Evolutionary conservation across 2,888 invertebrate genomes (phyloP), one percentile per base, ranked within the genome.

Genomic region (Shargacucullia verbasci): DNA sequence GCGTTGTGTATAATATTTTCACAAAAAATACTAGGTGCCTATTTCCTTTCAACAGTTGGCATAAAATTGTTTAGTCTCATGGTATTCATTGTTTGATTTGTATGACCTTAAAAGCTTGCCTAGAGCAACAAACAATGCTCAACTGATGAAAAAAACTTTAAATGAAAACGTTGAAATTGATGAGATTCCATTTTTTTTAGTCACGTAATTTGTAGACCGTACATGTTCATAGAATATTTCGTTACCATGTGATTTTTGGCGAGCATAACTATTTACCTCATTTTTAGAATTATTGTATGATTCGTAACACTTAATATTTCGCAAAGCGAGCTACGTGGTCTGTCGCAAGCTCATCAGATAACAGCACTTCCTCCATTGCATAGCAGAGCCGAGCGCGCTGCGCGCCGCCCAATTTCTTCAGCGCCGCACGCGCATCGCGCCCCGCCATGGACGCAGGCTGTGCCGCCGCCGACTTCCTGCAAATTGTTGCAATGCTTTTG

Each of bases 291-390:
- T 46, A 67, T 57, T 48, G 25, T 53, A 57, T 20, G 44, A 63
- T 57, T 70, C 49, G 62, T 57, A 75, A 75, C 65, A 62, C 39
- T 55, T 56, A 48, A 45, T 35, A 57, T 73, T 75, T 73, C 74
- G 60, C 63, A 73, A 74, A 75, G 47, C 54, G 40, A 62, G 52
- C 70, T 47, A 44, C 59, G 58, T 31, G 37, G 65, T 69, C 78
- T 87, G 84, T 85, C 82, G 89, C 84, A 88, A 87, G 77, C 86
- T 81, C 86, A 83, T 84, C 86, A 86, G 83, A 84, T 84, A 81
- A 71, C 80, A 75, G 69, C 78, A 83, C 88, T 91, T 91, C 90
- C 91, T 89, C 76, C 83, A 90, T 90, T 89, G 87, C 90, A 76
- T 69, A 61, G 79, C 70, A 61, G 79, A 39, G 40, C 65, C 72